phyloP scores from a whole-genome alignment of 2,113 vertebrate genomes.

The Caranx ignobilis region DNA sequence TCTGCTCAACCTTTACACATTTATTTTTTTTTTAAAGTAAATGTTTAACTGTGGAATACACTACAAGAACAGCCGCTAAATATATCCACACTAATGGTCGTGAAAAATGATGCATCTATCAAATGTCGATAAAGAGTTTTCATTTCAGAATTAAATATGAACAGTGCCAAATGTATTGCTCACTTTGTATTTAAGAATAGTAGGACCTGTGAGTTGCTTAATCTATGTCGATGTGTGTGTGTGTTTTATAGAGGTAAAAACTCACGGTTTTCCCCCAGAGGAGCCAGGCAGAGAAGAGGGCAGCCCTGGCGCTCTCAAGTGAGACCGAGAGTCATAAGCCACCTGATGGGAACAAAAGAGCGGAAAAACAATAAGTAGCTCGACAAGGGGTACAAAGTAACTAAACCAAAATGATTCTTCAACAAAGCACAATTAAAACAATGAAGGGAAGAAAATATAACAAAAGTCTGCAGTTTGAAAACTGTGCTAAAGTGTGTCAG shows the following conservation, averaged over 20 bases:
- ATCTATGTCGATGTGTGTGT: background rate
- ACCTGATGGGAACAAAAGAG: conserved; percentile 65
- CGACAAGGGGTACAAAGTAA: background rate
- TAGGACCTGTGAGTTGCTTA: background rate
- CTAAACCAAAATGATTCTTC: background rate
- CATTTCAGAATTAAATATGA: background rate
- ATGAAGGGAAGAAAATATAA: background rate
- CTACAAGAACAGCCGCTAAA: background rate
- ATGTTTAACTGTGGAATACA: background rate
- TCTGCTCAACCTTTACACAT: background rate
- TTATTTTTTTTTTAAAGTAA: background rate
- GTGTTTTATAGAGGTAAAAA: conserved; percentile 34
- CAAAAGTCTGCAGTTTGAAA: background rate
- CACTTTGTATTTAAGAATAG: background rate
- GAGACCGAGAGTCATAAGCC: conserved; percentile 90
- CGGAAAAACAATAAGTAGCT: background rate
- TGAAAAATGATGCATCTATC: background rate
- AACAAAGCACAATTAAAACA: background rate
- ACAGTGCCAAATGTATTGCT: background rate
- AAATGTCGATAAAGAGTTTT: background rate
- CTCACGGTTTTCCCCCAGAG: conserved; percentile 92
- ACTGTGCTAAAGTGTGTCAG: background rate
- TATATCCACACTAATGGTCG: background rate
- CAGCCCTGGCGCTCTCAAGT: conserved; percentile 86
- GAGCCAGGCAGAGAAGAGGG: conserved; percentile 86